These are phyloP conservation scores for Fratercula arctica DNA, from an alignment of 2,797 vertebrate genomes.

Conservation along the genomic window DNA sequence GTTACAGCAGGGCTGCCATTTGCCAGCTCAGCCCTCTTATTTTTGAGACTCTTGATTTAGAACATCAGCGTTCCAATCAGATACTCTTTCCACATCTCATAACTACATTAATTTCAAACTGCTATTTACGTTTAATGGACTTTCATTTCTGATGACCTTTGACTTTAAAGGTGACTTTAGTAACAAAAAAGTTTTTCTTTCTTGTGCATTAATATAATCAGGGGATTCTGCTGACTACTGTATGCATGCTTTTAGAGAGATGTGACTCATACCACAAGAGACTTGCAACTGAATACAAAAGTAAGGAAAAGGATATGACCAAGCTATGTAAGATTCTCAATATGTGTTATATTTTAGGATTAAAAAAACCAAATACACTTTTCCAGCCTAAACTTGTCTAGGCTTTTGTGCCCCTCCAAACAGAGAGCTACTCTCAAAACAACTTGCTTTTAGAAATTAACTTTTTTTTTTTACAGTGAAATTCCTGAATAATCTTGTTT, in stretches of 20 bases:
- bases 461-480: neutral
- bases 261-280: constrained; percentile 62
- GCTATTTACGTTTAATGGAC: constrained; percentile 40
- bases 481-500: neutral
- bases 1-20: constrained; percentile 71
- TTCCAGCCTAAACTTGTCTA: neutral
- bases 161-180: constrained; percentile 46
- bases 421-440: neutral
- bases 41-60: constrained; percentile 66
- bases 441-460: neutral
- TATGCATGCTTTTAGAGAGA: constrained; percentile 54
- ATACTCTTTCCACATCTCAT: constrained; percentile 46
- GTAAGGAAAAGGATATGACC: constrained; percentile 62
- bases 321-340: neutral
- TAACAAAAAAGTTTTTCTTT: constrained; percentile 55
- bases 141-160: constrained; percentile 47
- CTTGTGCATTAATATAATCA: neutral
- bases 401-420: neutral
- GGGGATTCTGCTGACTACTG: constrained; percentile 64
- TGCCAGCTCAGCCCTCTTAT: constrained; percentile 59
- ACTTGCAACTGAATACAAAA: constrained; percentile 58
- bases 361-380: neutral
- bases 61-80: constrained; percentile 56
- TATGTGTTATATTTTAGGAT: neutral
- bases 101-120: neutral